Evolutionary conservation across 2,888 invertebrate species (phyloP), one percentile per base, ranked within the genome.

Genomic region (Caenorhabditis wallacei): DNA sequence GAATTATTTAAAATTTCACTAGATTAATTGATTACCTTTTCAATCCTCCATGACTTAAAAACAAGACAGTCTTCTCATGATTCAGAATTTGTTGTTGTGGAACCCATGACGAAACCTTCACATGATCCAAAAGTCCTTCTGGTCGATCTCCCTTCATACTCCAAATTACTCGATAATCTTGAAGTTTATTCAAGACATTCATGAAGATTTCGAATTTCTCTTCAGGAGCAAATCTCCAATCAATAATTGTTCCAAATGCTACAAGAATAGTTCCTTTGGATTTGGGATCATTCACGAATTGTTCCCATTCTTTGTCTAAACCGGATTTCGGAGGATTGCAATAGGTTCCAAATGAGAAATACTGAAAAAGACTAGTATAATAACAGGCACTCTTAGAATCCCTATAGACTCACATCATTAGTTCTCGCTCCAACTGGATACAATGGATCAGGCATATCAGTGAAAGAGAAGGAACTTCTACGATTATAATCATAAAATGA

Each of bases 31-130:
- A 40, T 1, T 35, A 79, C 78, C 82, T 83, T 22, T 83, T 83
- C 13, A 83, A 35, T 2, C 83, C 83, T 26, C 83, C 83, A 30
- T 83, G 83, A 68, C 83, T 83, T 48, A 80, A 51, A 76, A 83
- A 83, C 11, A 83, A 24, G 24, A 83, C 75, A 5, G 83, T 83
- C 13, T 71, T 71, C 24, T 57, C 18, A 40, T 83, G 83, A 59
- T 64, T 70, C 40, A 82, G 20, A 43, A 82, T 30, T 30, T 64
- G 37, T n/a, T 82, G 70, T 22, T 82, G 82, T 18, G 82, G 79
- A 1, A 82, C 69, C 82, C 82, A 82, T 2, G 78, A 66, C 0
- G 82, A 71, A 18, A 64, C 57, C 26, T 76, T 82, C 11, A 82
- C 68, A 71, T 82, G 82, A 13, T 53, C 46, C 13, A 48, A 30